A percentile compares a stretch with the other conserved stretches of the same genome.
Conservation (phyloP, 2,797 vertebrate species). For the Anas georgica region DNA sequence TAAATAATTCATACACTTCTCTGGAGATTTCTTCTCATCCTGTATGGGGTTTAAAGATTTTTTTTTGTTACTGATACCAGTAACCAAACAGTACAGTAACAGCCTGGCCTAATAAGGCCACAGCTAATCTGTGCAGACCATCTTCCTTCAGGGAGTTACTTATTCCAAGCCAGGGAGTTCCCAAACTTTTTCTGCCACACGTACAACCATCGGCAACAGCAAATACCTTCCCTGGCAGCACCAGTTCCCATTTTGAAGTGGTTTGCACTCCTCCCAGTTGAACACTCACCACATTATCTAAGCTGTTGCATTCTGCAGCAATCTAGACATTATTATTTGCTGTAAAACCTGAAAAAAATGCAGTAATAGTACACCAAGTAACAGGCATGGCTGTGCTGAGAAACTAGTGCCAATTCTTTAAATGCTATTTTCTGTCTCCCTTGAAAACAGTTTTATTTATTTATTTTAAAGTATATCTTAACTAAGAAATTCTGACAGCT, state of each 20-base stretch:
- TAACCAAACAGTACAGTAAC: neutral
- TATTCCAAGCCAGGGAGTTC: constrained; percentile 32
- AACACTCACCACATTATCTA: neutral
- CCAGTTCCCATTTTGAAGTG: neutral
- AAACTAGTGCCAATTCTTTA: neutral
- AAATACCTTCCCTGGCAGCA: neutral
- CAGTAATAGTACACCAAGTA: neutral
- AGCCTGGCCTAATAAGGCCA: neutral
- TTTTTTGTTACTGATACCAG: neutral
- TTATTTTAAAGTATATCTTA: neutral
- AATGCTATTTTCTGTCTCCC: neutral
- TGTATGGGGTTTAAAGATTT: neutral
- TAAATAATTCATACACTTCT: neutral
- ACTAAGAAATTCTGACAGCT: neutral
- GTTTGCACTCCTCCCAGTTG: neutral
- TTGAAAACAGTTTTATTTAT: neutral
- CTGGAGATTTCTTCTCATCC: neutral
- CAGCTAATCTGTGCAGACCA: neutral
- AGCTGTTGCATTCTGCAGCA: neutral
- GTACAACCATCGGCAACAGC: neutral
- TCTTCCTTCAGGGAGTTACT: neutral
- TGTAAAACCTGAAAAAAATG: neutral
- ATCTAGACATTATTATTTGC: neutral
- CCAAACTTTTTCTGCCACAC: neutral
- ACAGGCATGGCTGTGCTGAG: neutral